Conservation (phyloP, 2,797 vertebrate genomes). For the Acomys russatus region DNA sequence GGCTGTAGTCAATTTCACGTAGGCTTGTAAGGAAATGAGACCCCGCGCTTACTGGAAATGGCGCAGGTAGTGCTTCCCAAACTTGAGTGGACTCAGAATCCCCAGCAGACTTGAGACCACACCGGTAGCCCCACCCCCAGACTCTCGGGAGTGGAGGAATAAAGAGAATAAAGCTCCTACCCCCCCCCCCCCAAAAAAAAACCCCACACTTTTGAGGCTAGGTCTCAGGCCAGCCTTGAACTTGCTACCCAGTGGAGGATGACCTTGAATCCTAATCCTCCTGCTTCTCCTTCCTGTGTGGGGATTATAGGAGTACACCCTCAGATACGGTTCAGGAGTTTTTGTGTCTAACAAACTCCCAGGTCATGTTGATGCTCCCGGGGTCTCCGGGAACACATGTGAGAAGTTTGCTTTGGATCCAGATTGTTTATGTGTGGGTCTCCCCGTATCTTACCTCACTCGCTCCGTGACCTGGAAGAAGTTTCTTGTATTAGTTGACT, state of each 20-base stretch:
- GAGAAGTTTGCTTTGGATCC: background rate
- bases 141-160: background rate
- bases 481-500: background rate
- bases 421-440: background rate
- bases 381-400: background rate
- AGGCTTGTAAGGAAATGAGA: slow-evolving; percentile 38
- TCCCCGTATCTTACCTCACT: fast-evolving
- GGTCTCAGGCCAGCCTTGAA: background rate
- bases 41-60: background rate
- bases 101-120: background rate
- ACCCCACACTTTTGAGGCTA: background rate
- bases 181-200: too few species aligned
- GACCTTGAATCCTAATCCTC: background rate
- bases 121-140: background rate
- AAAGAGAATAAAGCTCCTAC: too few species aligned
- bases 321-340: background rate
- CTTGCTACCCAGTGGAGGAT: background rate
- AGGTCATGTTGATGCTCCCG: too few species aligned
- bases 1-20: background rate
- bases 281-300: background rate
- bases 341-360: background rate
- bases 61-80: background rate
- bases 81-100: background rate
- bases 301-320: background rate
- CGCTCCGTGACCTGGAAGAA: background rate